Evolutionary conservation across 2,113 vertebrate genomes (phyloP).

Genomic region (Leptosomus discolor): DNA sequence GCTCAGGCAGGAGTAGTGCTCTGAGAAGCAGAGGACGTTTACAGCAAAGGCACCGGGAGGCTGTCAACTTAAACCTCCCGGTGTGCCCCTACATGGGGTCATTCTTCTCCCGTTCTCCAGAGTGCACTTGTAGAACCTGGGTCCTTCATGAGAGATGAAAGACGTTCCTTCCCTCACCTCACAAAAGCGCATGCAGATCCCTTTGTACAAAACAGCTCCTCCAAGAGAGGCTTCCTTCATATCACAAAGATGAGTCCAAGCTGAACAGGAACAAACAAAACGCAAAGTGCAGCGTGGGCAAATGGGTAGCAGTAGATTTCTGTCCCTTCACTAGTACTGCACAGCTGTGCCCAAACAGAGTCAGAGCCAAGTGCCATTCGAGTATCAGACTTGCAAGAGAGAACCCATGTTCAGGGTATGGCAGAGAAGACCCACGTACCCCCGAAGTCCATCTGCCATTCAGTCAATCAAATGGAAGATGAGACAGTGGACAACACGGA

Average conservation of each 20-base stretch:
- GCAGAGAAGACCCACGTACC: neutral
- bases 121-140: too few species aligned
- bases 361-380: fast-evolving
- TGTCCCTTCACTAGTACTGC: neutral
- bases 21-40: neutral
- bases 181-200: neutral
- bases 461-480: neutral
- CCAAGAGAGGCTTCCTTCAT: neutral
- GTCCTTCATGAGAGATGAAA: neutral
- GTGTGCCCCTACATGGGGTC: fast-evolving
- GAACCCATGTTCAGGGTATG: fast-evolving
- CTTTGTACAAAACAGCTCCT: neutral
- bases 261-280: neutral
- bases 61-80: neutral
- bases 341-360: neutral
- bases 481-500: neutral
- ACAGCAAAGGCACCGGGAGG: neutral
- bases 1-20: neutral
- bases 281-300: neutral
- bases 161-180: neutral
- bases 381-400: neutral
- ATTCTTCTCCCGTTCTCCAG: neutral
- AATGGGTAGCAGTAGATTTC: neutral
- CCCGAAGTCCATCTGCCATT: neutral
- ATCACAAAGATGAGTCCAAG: neutral